Evolutionary conservation across 2,888 invertebrate genomes (phyloP), one percentile per base, ranked within the genome.

Genomic region (Ashinkailepas kermadecensis): DNA sequence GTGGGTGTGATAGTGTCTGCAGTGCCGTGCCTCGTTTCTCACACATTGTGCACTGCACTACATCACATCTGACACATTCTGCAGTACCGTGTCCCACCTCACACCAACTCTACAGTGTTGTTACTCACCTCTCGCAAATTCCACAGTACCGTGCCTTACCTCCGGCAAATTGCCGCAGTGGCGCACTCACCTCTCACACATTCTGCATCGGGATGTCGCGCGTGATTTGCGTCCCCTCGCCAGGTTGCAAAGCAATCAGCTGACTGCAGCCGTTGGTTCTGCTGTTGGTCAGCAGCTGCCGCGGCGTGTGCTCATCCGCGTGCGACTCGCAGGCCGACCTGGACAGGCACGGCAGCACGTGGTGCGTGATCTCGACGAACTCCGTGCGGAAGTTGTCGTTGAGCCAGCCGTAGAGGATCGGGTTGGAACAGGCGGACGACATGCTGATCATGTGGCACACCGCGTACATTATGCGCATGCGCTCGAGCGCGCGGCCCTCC

Each of bases 361-460:
- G 65, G n/a, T 65, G 65, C n/a, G 23, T n/a, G n/a, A 94, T 92
- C 87, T 94, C 94, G 85, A 92, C 91, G 87, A 96, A 96, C 88
- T 96, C 96, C 87, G 94, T 94, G 86, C 94, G 91, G 88, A 97
- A 97, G 88, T 96, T 96, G 85, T 96, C 96, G 87, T 97, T 97
- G 85, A 97, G 89, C 93, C 95, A 95, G 18, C 96, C 97, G 88
- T 97, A 97, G 6, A 96, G 90, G 54, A 97, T 89, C 0, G 96
- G 96, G 87, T 97, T 97, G 59, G 95, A 93, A 85, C 95, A 96
- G 2, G 96, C 95, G 81, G 95, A 95, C 15, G 94, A 94, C 92
- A 96, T 94, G 13, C 95, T 92, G 84, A 91, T 89, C 89, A 92
- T 89, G 85, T 93, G 92, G 84, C 91, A 91, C 84, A 90, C 88